Conservation (phyloP, 2,113 vertebrate genomes). For the Clarias batrachus region DNA sequence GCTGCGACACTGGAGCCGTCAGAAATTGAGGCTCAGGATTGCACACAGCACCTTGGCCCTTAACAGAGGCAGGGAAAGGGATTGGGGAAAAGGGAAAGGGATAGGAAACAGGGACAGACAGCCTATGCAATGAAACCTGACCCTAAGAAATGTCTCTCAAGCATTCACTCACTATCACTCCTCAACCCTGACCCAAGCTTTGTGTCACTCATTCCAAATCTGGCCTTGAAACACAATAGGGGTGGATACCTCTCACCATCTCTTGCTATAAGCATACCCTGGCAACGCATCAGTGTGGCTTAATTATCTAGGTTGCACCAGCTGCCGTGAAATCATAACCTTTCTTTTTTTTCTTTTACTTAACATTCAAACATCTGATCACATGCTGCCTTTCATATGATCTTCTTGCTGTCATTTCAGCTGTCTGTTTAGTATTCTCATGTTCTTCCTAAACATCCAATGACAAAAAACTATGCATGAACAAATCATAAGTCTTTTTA, state of each 20-base stretch:
- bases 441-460: neutral
- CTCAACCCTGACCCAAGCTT: constrained; percentile 61
- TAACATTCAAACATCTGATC: constrained; percentile 1
- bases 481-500: neutral
- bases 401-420: neutral
- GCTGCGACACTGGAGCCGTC: constrained; percentile 1
- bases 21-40: constrained; percentile 2
- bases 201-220: constrained; percentile 52
- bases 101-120: neutral
- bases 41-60: constrained; percentile 39
- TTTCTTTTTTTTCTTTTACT: constrained; percentile 7
- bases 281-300: constrained; percentile 68
- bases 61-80: neutral
- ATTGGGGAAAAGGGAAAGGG: neutral
- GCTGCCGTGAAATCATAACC: constrained; percentile 74
- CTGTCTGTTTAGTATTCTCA: neutral
- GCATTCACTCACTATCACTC: constrained; percentile 40
- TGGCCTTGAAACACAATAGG: constrained; percentile 75
- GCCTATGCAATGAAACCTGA: constrained; percentile 51
- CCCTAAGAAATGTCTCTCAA: constrained; percentile 25
- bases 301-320: constrained; percentile 72
- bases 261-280: constrained; percentile 63
- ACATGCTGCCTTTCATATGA: constrained; percentile 53
- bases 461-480: neutral
- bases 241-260: constrained; percentile 55